Conservation (phyloP, 2,888 invertebrate species). For the Tridacna gigas region DNA sequence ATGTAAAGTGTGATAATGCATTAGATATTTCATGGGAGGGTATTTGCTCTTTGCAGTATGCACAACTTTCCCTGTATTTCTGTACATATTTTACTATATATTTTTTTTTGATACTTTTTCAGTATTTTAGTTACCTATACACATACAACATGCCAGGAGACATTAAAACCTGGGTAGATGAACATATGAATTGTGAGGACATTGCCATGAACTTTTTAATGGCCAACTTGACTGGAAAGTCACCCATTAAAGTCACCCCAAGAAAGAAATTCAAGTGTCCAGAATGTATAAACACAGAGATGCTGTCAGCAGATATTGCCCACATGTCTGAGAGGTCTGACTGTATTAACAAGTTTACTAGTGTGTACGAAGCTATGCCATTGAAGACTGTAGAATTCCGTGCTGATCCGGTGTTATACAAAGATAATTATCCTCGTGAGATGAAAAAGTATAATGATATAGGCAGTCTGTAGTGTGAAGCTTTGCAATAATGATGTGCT, state of each 20-base stretch:
- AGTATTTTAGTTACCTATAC: slow-evolving; percentile 97
- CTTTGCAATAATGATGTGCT: not conserved
- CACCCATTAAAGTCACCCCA: slow-evolving; percentile 95
- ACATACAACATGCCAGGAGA: slow-evolving; percentile 94
- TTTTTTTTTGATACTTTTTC: slow-evolving; percentile 57
- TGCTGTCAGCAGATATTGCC: slow-evolving; percentile 94
- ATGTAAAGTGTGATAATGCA: too few species aligned
- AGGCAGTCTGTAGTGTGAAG: slow-evolving; percentile 89
- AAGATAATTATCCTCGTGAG: slow-evolving; percentile 90
- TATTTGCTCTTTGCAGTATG: too few species aligned
- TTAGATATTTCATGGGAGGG: too few species aligned
- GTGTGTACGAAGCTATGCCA: slow-evolving; percentile 94
- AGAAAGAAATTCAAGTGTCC: slow-evolving; percentile 99
- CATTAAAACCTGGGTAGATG: slow-evolving; percentile 95
- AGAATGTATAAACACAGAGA: slow-evolving; percentile 96
- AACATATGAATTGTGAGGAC: slow-evolving; percentile 98
- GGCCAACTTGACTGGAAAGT: slow-evolving; percentile 95
- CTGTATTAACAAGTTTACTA: slow-evolving; percentile 93
- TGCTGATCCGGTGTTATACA: slow-evolving; percentile 96
- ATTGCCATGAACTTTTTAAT: slow-evolving; percentile 99
- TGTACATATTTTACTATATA: not conserved
- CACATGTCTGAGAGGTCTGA: slow-evolving; percentile 97
- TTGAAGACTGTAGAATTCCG: slow-evolving; percentile 95
- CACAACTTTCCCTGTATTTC: too few species aligned
- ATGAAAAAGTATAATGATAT: slow-evolving; percentile 92